These are phyloP conservation scores for Fissipunctia ypsillon DNA, from an alignment of 2,888 invertebrate species.

Conservation along the genomic window DNA sequence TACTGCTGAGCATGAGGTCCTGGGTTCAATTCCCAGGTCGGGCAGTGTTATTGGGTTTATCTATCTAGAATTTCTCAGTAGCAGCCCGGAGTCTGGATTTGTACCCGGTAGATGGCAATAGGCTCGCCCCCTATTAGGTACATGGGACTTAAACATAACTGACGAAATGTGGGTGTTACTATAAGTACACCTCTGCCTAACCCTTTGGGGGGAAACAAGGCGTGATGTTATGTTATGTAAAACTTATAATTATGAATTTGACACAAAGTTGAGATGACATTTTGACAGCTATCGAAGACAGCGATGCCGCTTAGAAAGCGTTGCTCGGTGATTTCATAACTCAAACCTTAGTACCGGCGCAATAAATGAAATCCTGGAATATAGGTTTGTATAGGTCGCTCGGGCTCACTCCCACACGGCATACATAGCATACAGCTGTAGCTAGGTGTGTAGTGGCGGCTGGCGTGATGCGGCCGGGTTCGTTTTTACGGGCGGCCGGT, in stretches of 20 bases:
- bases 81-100: no score
- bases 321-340: constrained; percentile 23
- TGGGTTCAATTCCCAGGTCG: no score
- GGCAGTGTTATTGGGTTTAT: no score
- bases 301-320: neutral
- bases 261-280: neutral
- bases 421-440: constrained; percentile 45
- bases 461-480: constrained; percentile 63
- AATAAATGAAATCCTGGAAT: constrained; percentile 51
- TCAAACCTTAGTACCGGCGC: constrained; percentile 10
- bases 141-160: no score
- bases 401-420: constrained; percentile 55
- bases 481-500: constrained; percentile 69
- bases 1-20: no score
- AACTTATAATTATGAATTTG: constrained; percentile 8
- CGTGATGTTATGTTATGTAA: no score
- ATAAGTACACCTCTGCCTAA: no score
- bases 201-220: no score
- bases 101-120: no score
- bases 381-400: constrained; percentile 40
- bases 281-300: constrained; percentile 17
- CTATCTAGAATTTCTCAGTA: no score
- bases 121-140: no score
- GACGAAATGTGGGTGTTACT: no score
- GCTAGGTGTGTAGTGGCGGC: constrained; percentile 43